Percentiles rank a stretch among this genome's conserved stretches.
These are phyloP conservation scores for Rhabdornis inornatus DNA, from an alignment of 2,113 vertebrate species.

Conservation along the genomic window DNA sequence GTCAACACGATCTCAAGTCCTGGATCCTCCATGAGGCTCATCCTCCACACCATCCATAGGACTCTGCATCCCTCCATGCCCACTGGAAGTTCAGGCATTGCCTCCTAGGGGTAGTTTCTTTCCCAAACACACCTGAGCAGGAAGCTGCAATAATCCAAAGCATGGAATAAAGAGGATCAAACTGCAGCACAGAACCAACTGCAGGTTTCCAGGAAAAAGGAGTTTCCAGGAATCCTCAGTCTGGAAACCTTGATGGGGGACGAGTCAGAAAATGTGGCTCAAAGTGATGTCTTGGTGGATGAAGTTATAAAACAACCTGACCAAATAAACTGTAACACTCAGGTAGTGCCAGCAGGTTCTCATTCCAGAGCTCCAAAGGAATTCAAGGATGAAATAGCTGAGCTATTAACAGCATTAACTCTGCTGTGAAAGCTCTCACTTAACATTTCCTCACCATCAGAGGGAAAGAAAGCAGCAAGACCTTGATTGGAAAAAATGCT, in stretches of 20 bases:
- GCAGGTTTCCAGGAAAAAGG: background rate
- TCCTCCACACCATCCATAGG: background rate
- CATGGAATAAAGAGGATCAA: accelerated
- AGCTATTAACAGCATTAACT: conserved; percentile 26
- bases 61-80: background rate
- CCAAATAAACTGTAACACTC: background rate
- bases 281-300: background rate
- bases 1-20: accelerated
- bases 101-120: background rate
- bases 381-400: conserved; percentile 29
- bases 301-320: background rate
- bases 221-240: background rate
- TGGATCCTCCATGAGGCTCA: background rate
- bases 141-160: background rate
- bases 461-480: background rate
- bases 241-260: background rate
- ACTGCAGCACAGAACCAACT: background rate
- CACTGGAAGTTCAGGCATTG: background rate
- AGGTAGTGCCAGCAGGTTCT: background rate
- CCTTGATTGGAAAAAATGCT: background rate
- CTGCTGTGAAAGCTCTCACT: conserved; percentile 2
- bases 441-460: background rate
- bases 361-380: conserved; percentile 2
- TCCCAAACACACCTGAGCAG: background rate
- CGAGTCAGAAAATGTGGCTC: background rate